phyloP scores from a whole-genome alignment of 1,140 invertebrate species.

The Protaetia brevitarsis region DNA sequence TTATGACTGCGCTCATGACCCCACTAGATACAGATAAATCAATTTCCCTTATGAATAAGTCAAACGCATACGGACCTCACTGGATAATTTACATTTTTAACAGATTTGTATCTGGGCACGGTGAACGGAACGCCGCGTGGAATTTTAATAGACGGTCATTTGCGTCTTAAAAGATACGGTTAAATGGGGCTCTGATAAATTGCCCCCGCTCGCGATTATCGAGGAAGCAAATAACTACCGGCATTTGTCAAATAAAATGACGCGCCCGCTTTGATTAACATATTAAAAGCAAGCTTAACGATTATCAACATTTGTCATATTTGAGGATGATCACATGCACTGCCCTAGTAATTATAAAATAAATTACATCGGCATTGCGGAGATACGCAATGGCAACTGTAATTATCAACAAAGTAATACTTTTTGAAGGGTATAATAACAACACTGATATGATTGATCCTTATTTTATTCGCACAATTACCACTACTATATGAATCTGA shows the following conservation, averaged over 20 bases:
- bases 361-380: too few relatives aligned
- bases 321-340: neutral
- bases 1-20: constrained; percentile 2
- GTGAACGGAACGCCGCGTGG: neutral
- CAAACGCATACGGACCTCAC: neutral
- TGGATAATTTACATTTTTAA: constrained; percentile 16
- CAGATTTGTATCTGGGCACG: constrained; percentile 2
- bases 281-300: neutral
- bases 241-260: too few relatives aligned
- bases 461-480: too few relatives aligned
- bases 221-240: neutral
- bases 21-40: constrained; percentile 13
- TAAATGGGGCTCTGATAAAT: constrained; percentile 1
- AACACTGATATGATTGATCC: too few relatives aligned
- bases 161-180: constrained; percentile 10
- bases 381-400: too few relatives aligned
- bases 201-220: neutral
- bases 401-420: too few relatives aligned
- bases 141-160: constrained; percentile 8
- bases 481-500: too few relatives aligned
- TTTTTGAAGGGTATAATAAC: too few relatives aligned
- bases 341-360: too few relatives aligned
- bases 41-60: constrained; percentile 6
- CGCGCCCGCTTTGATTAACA: neutral
- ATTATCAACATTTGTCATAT: neutral